Conservation (phyloP, 2,113 vertebrate species). For the Pteruthius melanotis region DNA sequence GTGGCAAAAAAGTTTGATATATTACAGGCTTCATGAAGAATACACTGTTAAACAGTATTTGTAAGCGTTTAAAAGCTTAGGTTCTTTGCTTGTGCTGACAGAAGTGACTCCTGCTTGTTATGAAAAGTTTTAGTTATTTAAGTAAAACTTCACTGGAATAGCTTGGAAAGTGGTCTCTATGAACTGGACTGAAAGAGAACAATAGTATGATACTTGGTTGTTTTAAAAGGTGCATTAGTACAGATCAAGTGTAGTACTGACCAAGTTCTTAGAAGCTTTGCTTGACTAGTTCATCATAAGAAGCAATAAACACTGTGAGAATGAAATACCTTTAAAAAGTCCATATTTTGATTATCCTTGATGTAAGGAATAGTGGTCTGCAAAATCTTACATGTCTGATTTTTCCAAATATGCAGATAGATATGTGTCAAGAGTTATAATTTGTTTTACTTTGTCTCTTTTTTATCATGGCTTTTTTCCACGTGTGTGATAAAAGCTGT, state of each 20-base stretch:
- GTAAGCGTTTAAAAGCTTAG: background rate
- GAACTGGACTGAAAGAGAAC: background rate
- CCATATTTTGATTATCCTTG: background rate
- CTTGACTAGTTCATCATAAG: background rate
- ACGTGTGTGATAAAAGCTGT: background rate
- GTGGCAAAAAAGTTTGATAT: background rate
- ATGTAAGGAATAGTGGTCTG: background rate
- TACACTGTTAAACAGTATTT: background rate
- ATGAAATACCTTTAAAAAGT: background rate
- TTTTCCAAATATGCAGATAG: background rate
- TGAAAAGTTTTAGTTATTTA: background rate
- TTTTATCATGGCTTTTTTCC: background rate
- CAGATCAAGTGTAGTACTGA: background rate
- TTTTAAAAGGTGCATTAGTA: background rate
- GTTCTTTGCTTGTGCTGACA: background rate
- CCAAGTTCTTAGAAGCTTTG: background rate
- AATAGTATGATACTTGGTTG: background rate
- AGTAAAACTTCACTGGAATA: background rate
- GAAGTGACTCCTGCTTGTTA: background rate
- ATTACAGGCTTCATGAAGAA: background rate
- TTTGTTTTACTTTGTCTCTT: background rate
- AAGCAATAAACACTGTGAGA: background rate
- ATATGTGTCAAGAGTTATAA: fast-evolving
- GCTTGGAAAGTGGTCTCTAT: background rate
- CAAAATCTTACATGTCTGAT: background rate